phyloP scores from a whole-genome alignment of 2,888 invertebrate genomes.

The Hermodice carunculata region DNA sequence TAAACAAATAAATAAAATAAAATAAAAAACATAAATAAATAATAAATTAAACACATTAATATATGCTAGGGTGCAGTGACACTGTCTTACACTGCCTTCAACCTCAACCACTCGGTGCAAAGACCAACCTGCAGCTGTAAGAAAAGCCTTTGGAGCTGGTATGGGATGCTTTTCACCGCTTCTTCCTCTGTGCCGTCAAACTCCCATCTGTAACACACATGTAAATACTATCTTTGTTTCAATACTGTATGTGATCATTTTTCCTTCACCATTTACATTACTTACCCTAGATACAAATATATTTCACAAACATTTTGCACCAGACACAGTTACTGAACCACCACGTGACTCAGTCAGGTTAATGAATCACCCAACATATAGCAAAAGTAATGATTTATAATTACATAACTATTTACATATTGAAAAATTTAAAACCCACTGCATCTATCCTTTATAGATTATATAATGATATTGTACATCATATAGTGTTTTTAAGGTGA shows the following conservation, averaged over 20 bases:
- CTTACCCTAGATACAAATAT: too few relatives aligned
- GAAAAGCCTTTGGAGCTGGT: slow-evolving; percentile 87
- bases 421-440: too few relatives aligned
- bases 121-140: slow-evolving; percentile 79
- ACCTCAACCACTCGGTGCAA: not conserved
- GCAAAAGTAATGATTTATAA: too few relatives aligned
- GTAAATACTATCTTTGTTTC: not conserved
- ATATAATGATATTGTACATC: too few relatives aligned
- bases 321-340: too few relatives aligned
- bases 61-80: not conserved
- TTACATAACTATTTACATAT: too few relatives aligned
- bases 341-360: too few relatives aligned
- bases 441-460: too few relatives aligned
- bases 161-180: slow-evolving; percentile 83
- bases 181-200: slow-evolving; percentile 78
- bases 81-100: not conserved
- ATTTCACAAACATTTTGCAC: too few relatives aligned
- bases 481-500: too few relatives aligned
- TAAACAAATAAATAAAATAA: not conserved
- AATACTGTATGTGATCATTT: not conserved
- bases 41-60: not conserved
- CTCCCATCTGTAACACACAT: slow-evolving; percentile 77
- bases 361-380: too few relatives aligned
- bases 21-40: not conserved
- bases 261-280: too few relatives aligned